Percentiles rank a stretch among this genome's conserved stretches.
phyloP scores from a whole-genome alignment of 2,113 vertebrate species.

The Coturnix japonica region DNA sequence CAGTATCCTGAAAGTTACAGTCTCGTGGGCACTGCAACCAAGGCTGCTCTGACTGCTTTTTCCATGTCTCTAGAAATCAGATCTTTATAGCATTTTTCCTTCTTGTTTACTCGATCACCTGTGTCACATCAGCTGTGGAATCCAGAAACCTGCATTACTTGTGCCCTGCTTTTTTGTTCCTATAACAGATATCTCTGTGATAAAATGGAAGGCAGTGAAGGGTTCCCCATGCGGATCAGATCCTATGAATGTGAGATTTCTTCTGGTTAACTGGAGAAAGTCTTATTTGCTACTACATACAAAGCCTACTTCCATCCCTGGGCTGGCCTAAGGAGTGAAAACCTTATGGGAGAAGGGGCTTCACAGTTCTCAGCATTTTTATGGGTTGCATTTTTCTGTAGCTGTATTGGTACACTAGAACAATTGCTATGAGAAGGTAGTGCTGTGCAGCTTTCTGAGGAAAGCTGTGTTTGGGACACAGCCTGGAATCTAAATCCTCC shows the following conservation, averaged over 20 bases:
- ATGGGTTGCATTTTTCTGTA: neutral
- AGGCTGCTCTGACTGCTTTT: neutral
- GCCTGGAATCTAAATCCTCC: neutral
- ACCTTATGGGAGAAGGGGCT: neutral
- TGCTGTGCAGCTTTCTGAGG: neutral
- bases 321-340: neutral
- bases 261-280: neutral
- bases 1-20: neutral
- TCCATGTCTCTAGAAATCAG: neutral
- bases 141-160: neutral
- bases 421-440: neutral
- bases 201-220: neutral
- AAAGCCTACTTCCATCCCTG: neutral
- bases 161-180: neutral
- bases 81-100: neutral
- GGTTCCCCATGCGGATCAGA: neutral
- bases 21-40: neutral
- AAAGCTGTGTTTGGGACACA: neutral
- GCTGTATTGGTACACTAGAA: neutral
- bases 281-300: neutral
- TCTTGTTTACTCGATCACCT: neutral
- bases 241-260: neutral
- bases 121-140: fast-evolving
- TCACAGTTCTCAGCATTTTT: neutral
- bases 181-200: neutral